Evolutionary conservation across 92 coral and sea anemone genomes (phyloP), one percentile per base, ranked within the genome.

Genomic region (Ricordea florida): DNA sequence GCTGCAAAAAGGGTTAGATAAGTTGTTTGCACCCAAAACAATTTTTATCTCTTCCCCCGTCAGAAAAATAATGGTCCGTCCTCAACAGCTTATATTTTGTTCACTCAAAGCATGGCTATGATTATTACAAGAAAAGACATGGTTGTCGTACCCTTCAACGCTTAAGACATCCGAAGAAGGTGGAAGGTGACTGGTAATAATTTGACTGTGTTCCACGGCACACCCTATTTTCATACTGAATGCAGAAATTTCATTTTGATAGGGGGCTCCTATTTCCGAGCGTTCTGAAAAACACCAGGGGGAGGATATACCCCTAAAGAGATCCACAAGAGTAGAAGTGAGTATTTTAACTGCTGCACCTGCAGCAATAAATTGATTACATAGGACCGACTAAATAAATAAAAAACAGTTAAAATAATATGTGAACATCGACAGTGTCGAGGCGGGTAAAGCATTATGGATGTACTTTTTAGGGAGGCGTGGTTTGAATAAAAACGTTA

Each of bases 311-410:
- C 43, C 64, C 64, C 64, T 57, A 33, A 57, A 32, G 43, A 57
- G 64, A 52, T 52, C 60, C 60, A 52, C 60, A 52, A 52, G 35
- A 27, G 60, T 26, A 27, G 14, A 52, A 52, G 60, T 52, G 60
- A 57, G 64, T 57, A 57, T 57, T 57, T 30, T 57, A 57, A 57
- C 41, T 29, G 64, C 60, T 52, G 60, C 60, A 25, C 60, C 34
- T 26, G 38, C 16, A 52, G 29, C 60, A 26, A 52, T 52, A n/a
- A n/a, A n/a, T n/a, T n/a, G n/a, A n/a, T n/a, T n/a, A n/a, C n/a
- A n/a, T n/a, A 57, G 26, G 37, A 32, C 64, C 64, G 44, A 14
- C 62, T 56, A 28, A 30, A n/a, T n/a, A n/a, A 56, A 26, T 50
- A 50, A 22, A 50, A 50, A 50, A 50, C 57, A 50, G 27, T 50